Base-by-base conservation (phyloP, 2,113 vertebrate genomes). In the Elephas maximus region DNA sequence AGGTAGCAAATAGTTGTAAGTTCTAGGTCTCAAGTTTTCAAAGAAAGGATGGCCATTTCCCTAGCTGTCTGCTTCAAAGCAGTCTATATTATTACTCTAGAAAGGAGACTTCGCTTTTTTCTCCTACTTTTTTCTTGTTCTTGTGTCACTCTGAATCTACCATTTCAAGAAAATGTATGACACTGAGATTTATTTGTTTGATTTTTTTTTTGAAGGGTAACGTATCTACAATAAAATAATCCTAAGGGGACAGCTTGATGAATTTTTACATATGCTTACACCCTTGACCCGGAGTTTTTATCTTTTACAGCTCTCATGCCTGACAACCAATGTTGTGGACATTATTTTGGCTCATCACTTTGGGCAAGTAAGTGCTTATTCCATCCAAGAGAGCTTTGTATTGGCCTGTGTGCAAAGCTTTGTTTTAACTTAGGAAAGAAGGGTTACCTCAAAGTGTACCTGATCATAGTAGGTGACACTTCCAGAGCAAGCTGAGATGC, bases 271-370 rank as follows among this genome's bases (percentile, higher is more conserved):
- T 81, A 0, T 85, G 53, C 51, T 98, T 88, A 77, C 28, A 81
- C 74, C 69, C n/a, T 80, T 97, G 95, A 98, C 92, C 24, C 5
- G 6, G 11, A 20, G 85, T 1, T 80, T 97, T 1, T 79, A 82
- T 90, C 93, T 97, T 92, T 98, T 63, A 37, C 97, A 99, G 99
- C 98, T 99, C 97, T 99, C 99, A 81, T 99, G 99, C 83, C 99
- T 99, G 99, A 99, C 99, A 77, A 99, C 99, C 94, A 99, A 99
- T 98, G 97, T 99, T 94, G 99, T 99, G 84, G 99, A 99, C 97
- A 99, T 98, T 94, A 99, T 99, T 97, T 99, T 99, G 99, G 99
- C 98, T 6, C 99, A 99, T 97, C 99, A 99, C 98, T 99, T 99
- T 98, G 99, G 99, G 89, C 98, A 99, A 20, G 99, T 99, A 99